phyloP scores from a whole-genome alignment of 2,797 vertebrate species.

The Microchirus variegatus region DNA sequence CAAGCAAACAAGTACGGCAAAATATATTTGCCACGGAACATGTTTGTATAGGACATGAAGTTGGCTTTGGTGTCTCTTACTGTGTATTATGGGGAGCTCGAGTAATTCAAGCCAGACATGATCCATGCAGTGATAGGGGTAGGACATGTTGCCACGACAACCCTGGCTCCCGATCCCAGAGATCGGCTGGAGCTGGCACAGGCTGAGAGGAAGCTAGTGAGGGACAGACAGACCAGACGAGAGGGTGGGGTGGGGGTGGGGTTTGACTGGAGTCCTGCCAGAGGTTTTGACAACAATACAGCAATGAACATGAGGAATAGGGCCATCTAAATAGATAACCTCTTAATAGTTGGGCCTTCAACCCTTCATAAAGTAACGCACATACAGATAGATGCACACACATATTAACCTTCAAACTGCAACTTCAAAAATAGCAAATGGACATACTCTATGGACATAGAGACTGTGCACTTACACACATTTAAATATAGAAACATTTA shows the following conservation, averaged over 20 bases:
- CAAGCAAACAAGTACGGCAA: too few species aligned
- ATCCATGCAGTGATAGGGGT: conserved; percentile 57
- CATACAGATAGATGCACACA: conserved; percentile 1
- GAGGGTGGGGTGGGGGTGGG: conserved; percentile 2
- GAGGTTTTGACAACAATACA: conserved; percentile 58
- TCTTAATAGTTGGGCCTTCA: conserved; percentile 44
- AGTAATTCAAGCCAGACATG: conserved; percentile 48
- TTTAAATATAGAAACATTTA: background rate
- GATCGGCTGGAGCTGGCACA: conserved; percentile 65
- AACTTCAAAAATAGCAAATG: background rate
- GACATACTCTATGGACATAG: background rate
- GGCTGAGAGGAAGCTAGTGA: conserved; percentile 40
- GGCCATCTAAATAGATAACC: conserved; percentile 39
- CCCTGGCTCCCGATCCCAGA: conserved; percentile 62
- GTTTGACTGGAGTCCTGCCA: conserved; percentile 52
- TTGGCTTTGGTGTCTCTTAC: conserved; percentile 4
- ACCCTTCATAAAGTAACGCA: conserved; percentile 23
- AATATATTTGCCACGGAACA: conserved; percentile 4
- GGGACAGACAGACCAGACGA: conserved; percentile 32
- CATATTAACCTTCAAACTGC: background rate
- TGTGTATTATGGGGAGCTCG: conserved; percentile 8
- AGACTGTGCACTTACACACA: background rate
- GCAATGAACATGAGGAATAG: conserved; percentile 58
- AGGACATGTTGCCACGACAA: conserved; percentile 76
- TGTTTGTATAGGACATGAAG: background rate